Base-by-base conservation (phyloP, 2,797 vertebrate genomes). In the Acestrorhynchus altus region DNA sequence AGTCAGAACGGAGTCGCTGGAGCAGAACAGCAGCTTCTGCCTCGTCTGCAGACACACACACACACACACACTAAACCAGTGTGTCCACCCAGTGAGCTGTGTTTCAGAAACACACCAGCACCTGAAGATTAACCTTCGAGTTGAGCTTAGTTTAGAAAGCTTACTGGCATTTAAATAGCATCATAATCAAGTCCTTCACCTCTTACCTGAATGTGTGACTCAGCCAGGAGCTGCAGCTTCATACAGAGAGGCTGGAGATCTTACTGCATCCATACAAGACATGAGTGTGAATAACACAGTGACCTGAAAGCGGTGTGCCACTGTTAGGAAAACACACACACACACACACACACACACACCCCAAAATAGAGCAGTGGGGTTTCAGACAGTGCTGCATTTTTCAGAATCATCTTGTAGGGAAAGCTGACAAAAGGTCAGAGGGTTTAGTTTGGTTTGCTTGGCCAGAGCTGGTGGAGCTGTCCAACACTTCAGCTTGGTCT, bases 101-200 rank as follows among this genome's bases (percentile, higher is more conserved):
- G 4, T 35, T 20, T n/a, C 39, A 39, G 4, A 67, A 46, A 24
- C 22, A 46, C 13, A 49, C 10, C 9, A 16, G 2, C 5, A 46
- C 28, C 0, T 10, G 16, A 57, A 11, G 59, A 6, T 61, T 61
- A 39, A 67, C 75, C 52, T 72, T 44, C 44, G 31, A 46, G 28
- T 40, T 44, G 10, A 24, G 24, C 44, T 57, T 80, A 44, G 88
- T 83, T 82, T 81, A 81, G 54, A 72, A 49, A 44, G 24, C 84
- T 74, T 52, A 76, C 80, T 88, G 81, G 76, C 87, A 90, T 39
- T 61, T 88, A 83, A 92, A 90, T 90, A 90, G 87, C 83, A 60
- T 74, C 67, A 24, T 88, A 91, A 90, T 72, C 85, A 72, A 64
- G 65, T 44, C 88, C 83, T 71, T 74, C 73, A 85, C 28, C 16